Conservation (phyloP, 2,888 invertebrate species). For the Isoperla grammatica region DNA sequence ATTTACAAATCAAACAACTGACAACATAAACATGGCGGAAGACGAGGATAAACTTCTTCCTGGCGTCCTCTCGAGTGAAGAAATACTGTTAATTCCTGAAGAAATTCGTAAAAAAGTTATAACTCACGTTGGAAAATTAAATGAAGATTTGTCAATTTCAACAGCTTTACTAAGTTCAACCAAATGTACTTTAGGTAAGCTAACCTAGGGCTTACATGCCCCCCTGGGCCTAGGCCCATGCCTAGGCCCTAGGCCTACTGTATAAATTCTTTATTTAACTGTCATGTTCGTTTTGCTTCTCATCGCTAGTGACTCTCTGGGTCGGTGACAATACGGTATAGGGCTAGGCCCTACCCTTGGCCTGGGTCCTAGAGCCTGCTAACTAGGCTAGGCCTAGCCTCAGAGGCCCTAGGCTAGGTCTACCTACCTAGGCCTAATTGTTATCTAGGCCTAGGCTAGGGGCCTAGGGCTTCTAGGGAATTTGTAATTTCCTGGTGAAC, state of each 20-base stretch:
- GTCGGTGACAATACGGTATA: constrained; percentile 17
- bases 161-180: constrained; percentile 67
- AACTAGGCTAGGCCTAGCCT: too few relatives aligned
- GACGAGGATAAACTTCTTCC: constrained; percentile 6
- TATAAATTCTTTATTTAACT: not conserved
- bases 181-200: constrained; percentile 56
- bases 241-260: not conserved
- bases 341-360: too few relatives aligned
- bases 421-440: too few relatives aligned
- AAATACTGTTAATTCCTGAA: constrained; percentile 51
- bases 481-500: too few relatives aligned
- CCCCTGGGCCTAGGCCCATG: not conserved
- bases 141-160: constrained; percentile 65
- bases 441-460: too few relatives aligned
- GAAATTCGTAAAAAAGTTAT: constrained; percentile 58
- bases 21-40: constrained; percentile 10
- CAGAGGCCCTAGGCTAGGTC: too few relatives aligned
- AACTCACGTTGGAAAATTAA: constrained; percentile 53
- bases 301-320: constrained; percentile 6
- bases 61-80: constrained; percentile 45
- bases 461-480: too few relatives aligned
- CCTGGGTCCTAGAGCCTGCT: too few relatives aligned
- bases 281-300: constrained; percentile 1
- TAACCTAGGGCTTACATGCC: not conserved
- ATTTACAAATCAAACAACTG: too few relatives aligned